These are phyloP conservation scores for Camponotus floridanus DNA, from an alignment of 1,140 invertebrate genomes.

Conservation along the genomic window DNA sequence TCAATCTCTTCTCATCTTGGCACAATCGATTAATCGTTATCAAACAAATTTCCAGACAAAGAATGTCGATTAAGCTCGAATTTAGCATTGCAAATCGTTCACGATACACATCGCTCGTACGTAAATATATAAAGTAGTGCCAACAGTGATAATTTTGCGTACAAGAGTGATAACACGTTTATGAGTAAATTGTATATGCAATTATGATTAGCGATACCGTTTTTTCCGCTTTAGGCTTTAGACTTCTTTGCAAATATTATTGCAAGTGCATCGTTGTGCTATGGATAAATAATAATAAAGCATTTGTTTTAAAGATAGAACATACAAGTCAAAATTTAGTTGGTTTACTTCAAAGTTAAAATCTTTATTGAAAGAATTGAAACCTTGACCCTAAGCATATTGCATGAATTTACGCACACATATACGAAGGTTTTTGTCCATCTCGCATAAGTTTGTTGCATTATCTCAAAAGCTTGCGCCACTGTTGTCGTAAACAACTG, in stretches of 20 bases:
- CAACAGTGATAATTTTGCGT: slow-evolving; percentile 32
- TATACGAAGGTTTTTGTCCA: not conserved
- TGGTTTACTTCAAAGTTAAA: not conserved
- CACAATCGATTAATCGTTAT: slow-evolving; percentile 50
- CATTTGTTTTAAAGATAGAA: not conserved
- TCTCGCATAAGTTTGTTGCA: not conserved
- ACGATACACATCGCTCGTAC: slow-evolving; percentile 30
- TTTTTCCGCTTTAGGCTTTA: not conserved
- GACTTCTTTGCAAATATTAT: slow-evolving; percentile 4
- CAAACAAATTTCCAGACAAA: slow-evolving; percentile 41
- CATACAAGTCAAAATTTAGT: not conserved
- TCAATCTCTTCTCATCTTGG: slow-evolving; percentile 42
- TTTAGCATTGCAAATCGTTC: slow-evolving; percentile 24
- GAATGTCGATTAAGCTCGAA: slow-evolving; percentile 22
- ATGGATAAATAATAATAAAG: not conserved
- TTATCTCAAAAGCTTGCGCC: slow-evolving; percentile 16
- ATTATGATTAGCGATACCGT: slow-evolving; percentile 7
- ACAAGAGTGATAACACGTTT: slow-evolving; percentile 22
- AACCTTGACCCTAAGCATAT: not conserved
- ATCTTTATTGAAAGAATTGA: not conserved
- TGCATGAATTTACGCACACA: not conserved
- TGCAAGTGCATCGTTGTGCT: not conserved
- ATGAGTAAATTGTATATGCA: not conserved
- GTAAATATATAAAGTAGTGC: slow-evolving; percentile 4
- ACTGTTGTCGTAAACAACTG: not conserved